A percentile compares a stretch with the other conserved stretches of the same genome.
phyloP scores from a whole-genome alignment of 2,113 vertebrate species.

The Trochalopteron elliotii region DNA sequence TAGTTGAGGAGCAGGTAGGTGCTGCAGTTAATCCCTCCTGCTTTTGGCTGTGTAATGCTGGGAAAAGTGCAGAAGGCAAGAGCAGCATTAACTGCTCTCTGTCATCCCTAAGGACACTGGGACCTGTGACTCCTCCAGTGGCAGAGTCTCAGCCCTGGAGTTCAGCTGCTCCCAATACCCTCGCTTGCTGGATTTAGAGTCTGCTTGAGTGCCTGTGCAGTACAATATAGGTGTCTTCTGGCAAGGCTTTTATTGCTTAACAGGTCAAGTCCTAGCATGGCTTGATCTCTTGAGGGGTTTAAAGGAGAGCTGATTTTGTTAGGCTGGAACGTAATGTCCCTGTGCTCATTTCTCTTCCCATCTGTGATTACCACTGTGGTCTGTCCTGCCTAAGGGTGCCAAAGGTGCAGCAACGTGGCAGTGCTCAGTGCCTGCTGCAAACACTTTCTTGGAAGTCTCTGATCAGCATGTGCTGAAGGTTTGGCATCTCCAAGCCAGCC shows the following conservation, averaged over 20 bases:
- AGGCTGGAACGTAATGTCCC: not conserved
- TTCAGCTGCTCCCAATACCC: not conserved
- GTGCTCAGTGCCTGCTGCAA: not conserved
- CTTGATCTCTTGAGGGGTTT: not conserved
- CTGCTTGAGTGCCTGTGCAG: fast-evolving
- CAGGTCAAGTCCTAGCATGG: not conserved
- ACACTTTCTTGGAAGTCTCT: not conserved
- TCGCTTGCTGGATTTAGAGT: not conserved
- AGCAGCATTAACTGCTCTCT: not conserved
- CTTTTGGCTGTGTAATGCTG: not conserved
- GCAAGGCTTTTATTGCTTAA: not conserved
- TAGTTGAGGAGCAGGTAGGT: not conserved
- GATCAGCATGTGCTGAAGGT: not conserved
- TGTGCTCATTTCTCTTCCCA: not conserved
- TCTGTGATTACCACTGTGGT: not conserved
- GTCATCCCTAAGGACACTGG: not conserved
- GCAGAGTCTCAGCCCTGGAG: not conserved
- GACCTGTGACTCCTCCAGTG: not conserved
- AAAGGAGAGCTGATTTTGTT: not conserved
- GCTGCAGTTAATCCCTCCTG: not conserved
- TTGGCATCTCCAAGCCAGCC: not conserved
- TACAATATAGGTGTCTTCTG: not conserved
- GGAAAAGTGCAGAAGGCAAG: not conserved
- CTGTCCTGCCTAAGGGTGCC: not conserved
- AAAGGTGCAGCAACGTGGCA: fast-evolving